phyloP scores from a whole-genome alignment of 2,888 invertebrate genomes.

The Prionchulus punctatus region DNA sequence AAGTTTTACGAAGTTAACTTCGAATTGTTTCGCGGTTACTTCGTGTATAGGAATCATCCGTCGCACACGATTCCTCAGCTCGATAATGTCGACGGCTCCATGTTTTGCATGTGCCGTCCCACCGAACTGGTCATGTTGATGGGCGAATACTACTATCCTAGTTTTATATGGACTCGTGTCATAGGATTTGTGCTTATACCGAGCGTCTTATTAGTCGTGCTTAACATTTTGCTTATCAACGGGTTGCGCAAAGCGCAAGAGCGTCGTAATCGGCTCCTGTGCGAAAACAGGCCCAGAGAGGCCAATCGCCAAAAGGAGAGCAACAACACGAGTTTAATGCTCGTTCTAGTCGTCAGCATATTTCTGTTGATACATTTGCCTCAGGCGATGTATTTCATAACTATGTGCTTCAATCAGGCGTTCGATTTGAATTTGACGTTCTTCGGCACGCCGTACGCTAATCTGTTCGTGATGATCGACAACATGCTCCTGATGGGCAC shows the following conservation, averaged over 20 bases:
- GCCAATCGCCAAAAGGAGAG: conserved; percentile 26
- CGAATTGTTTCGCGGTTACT: conserved; percentile 38
- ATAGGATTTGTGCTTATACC: conserved; percentile 79
- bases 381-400: conserved; percentile 26
- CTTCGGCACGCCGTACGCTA: conserved; percentile 21
- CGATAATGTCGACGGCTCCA: background rate
- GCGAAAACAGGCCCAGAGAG: conserved; percentile 26
- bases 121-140: conserved; percentile 19
- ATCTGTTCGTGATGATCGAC: conserved; percentile 36
- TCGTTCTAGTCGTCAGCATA: conserved; percentile 38
- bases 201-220: conserved; percentile 66
- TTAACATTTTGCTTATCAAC: conserved; percentile 67
- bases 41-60: background rate
- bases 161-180: conserved; percentile 57
- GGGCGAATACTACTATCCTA: conserved; percentile 52
- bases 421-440: conserved; percentile 10
- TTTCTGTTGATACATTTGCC: conserved; percentile 41
- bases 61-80: background rate
- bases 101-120: background rate
- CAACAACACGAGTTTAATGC: conserved; percentile 36
- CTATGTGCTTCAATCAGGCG: conserved; percentile 18
- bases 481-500: conserved; percentile 70
- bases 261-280: conserved; percentile 50
- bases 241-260: conserved; percentile 68
- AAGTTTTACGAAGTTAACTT: conserved; percentile 58